These are phyloP conservation scores for Dromas ardeola DNA, from an alignment of 2,113 vertebrate species.

Conservation along the genomic window DNA sequence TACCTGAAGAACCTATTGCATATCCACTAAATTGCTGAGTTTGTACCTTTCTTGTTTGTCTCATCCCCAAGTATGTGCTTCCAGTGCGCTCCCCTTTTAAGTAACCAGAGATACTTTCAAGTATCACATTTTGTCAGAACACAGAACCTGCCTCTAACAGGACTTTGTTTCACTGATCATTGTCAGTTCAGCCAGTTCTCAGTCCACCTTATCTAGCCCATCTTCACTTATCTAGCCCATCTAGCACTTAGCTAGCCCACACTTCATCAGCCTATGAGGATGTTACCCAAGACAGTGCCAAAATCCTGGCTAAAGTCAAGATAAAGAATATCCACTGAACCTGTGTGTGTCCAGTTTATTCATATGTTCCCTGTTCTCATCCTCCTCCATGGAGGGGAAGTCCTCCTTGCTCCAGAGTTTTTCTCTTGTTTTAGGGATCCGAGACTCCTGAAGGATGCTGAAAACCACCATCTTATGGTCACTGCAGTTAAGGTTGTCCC, in stretches of 20 bases:
- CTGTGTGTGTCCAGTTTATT: not conserved
- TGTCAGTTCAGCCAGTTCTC: not conserved
- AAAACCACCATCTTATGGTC: not conserved
- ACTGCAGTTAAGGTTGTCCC: not conserved
- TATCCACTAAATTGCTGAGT: not conserved
- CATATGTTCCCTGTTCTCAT: not conserved
- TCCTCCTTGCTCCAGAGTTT: not conserved
- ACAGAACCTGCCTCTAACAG: not conserved
- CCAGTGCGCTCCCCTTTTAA: not conserved
- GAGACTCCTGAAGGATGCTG: not conserved
- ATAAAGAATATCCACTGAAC: not conserved
- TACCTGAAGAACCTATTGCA: not conserved
- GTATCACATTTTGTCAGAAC: not conserved
- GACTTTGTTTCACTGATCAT: not conserved
- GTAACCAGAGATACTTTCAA: not conserved
- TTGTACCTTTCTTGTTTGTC: not conserved
- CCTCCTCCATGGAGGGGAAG: not conserved
- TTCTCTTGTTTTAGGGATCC: not conserved
- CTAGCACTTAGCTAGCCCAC: not conserved
- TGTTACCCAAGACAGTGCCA: not conserved
- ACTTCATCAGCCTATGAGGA: not conserved
- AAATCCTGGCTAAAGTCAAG: not conserved
- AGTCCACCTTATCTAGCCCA: not conserved
- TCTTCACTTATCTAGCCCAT: not conserved
- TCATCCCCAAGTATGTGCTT: not conserved